Base-by-base conservation (phyloP, 2,797 vertebrate species). In the Otolemur crassicaudatus region DNA sequence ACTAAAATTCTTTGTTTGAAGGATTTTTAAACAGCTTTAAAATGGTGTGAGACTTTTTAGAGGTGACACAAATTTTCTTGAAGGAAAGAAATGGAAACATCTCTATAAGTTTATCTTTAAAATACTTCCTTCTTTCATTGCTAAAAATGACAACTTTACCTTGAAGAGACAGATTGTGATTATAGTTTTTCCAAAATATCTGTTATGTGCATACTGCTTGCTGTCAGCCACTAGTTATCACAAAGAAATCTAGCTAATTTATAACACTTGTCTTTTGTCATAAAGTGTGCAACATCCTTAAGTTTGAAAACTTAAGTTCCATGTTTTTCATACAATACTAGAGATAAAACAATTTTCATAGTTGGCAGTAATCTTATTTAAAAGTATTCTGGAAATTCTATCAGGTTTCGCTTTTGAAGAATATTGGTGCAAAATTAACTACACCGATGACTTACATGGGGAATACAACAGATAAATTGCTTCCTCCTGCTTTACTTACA, bases 21-120 rank as follows among this genome's bases (percentile, higher is more conserved):
- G 95, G 34, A 72, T 88, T 92, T 94, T 95, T 40, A 85, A 90
- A 92, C 29, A 92, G 40, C 29, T 87, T 96, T 95, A 73, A 90
- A 96, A 87, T 94, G 16, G 73, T 65, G 4, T 70, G n/a, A 94
- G 37, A 69, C 25, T 61, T 92, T 92, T 82, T 94, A 77, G 25
- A 92, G 53, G 43, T 76, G 63, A 85, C 73, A 92, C 3, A 56
- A 90, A 46, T 81, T 90, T 94, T 96, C 72, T 90, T 79, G 29
- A 90, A 87, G 37, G 89, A 69, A 85, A 76, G 22, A 94, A 67
- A 75, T 58, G 14, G 22, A 90, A 95, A 86, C 29, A 61, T 60
- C 91, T 81, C 16, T 20, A 14, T 86, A 82, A 77, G 84, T 91
- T 96, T 96, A 83, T 87, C 72, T 73, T 94, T 89, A 72, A 97